Conservation (phyloP, 2,888 invertebrate genomes). For the Rhorus exstirpatorius region DNA sequence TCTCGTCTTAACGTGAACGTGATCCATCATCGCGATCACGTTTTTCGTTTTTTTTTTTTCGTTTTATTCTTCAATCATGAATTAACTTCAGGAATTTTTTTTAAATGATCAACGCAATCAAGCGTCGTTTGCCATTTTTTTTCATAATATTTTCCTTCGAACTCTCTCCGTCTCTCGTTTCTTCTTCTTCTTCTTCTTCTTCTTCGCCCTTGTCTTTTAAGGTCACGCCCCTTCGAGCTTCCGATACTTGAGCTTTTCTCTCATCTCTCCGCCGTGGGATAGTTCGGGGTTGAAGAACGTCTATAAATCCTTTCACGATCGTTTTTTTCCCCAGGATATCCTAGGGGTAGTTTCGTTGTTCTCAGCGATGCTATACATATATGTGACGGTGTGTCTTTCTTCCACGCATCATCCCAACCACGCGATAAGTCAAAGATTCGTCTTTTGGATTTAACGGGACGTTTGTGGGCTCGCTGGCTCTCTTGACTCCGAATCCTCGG, state of each 20-base stretch:
- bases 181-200: not conserved
- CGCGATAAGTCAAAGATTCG: too few species aligned
- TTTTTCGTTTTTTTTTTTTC: not conserved
- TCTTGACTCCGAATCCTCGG: too few species aligned
- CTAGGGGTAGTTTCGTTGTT: too few species aligned
- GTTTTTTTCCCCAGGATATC: constrained; percentile 52
- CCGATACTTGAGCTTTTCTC: constrained; percentile 12
- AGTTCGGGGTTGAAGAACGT: constrained; percentile 22
- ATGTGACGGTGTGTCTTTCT: too few species aligned
- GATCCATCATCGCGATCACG: constrained; percentile 76
- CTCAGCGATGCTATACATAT: too few species aligned
- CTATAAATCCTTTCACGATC: constrained; percentile 55
- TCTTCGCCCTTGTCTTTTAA: constrained; percentile 10
- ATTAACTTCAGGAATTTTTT: not conserved
- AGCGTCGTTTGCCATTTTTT: constrained; percentile 19
- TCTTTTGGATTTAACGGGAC: constrained; percentile 49
- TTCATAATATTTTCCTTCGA: constrained; percentile 5
- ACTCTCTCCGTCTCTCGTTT: not conserved
- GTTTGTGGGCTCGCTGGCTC: constrained; percentile 20
- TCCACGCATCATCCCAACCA: too few species aligned
- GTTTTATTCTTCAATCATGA: too few species aligned
- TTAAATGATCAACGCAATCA: not conserved
- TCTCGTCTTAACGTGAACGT: constrained; percentile 81
- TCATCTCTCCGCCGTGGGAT: constrained; percentile 12
- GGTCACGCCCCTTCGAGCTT: constrained; percentile 42